Conservation (phyloP, 1,140 invertebrate genomes). For the Tetragnatha versicolor region DNA sequence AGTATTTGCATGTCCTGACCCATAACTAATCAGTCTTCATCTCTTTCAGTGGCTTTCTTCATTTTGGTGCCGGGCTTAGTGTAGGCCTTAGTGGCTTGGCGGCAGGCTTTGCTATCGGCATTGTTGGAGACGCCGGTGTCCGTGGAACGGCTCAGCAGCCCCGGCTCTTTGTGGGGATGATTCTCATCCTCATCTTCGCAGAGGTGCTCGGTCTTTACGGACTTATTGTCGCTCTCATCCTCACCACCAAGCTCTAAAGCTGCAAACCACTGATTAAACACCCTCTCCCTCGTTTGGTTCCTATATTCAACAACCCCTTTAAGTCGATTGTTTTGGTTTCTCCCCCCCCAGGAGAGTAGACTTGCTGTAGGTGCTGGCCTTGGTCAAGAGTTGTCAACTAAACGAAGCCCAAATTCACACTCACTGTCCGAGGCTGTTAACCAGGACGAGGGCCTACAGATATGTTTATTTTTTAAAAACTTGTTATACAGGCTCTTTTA, state of each 20-base stretch:
- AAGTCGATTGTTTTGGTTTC: too few species aligned
- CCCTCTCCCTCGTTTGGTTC: slow-evolving; percentile 43
- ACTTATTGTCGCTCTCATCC: slow-evolving; percentile 97
- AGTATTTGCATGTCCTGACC: too few species aligned
- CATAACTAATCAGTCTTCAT: slow-evolving; percentile 4
- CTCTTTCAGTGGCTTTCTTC: slow-evolving; percentile 78
- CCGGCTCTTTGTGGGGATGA: slow-evolving; percentile 99
- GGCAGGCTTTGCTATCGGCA: slow-evolving; percentile 97
- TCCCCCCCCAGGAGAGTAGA: too few species aligned
- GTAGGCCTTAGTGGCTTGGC: slow-evolving; percentile 97
- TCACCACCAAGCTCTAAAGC: slow-evolving; percentile 80
- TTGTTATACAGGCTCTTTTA: too few species aligned
- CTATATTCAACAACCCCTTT: too few species aligned
- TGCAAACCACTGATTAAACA: slow-evolving; percentile 27
- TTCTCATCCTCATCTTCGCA: slow-evolving; percentile 99
- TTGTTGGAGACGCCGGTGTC: slow-evolving; percentile 98
- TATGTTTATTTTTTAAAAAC: too few species aligned
- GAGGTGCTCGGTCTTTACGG: slow-evolving; percentile 99
- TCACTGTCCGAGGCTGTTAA: too few species aligned
- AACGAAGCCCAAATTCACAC: too few species aligned
- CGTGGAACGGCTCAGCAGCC: slow-evolving; percentile 98
- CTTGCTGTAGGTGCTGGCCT: too few species aligned
- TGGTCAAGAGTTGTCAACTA: too few species aligned
- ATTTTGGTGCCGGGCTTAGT: slow-evolving; percentile 94
- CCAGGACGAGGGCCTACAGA: too few species aligned